Conservation (phyloP, 2,888 invertebrate species). For the Pristionchus mayeri region DNA sequence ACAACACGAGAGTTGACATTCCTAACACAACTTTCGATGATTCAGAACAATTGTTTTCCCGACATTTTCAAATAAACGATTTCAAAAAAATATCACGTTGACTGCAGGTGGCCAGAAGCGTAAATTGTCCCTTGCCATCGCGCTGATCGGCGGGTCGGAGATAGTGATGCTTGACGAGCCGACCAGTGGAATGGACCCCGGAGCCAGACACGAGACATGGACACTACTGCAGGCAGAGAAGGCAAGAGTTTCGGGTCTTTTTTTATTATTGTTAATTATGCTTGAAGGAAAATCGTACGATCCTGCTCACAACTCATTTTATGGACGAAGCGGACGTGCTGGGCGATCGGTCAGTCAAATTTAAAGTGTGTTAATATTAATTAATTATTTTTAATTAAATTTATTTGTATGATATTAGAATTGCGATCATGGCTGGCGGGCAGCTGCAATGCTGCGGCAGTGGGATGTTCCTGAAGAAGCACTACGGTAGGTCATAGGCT, state of each 20-base stretch:
- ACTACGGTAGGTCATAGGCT: conserved; percentile 81
- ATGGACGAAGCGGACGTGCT: conserved; percentile 93
- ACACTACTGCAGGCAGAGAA: conserved; percentile 83
- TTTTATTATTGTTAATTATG: background rate
- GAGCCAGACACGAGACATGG: conserved; percentile 83
- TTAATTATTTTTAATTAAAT: background rate
- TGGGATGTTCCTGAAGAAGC: conserved; percentile 84
- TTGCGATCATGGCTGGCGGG: conserved; percentile 90
- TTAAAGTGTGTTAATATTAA: background rate
- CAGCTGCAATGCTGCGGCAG: conserved; percentile 87
- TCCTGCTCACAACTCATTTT: conserved; percentile 88
- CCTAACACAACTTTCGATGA: no score
- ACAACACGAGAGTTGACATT: no score
- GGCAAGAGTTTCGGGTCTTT: no score
- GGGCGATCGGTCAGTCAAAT: conserved; percentile 81
- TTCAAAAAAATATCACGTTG: conserved; percentile 75
- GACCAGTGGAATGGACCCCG: conserved; percentile 80
- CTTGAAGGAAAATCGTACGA: conserved; percentile 80
- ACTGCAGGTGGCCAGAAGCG: conserved; percentile 86
- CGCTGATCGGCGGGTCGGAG: conserved; percentile 85
- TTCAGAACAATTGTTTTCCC: no score
- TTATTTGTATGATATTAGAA: conserved; percentile 72
- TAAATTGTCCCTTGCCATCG: conserved; percentile 85
- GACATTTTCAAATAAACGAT: background rate
- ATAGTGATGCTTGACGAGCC: conserved; percentile 73